Evolutionary conservation across 2,113 vertebrate species (phyloP).

Genomic region (Pipa parva): DNA sequence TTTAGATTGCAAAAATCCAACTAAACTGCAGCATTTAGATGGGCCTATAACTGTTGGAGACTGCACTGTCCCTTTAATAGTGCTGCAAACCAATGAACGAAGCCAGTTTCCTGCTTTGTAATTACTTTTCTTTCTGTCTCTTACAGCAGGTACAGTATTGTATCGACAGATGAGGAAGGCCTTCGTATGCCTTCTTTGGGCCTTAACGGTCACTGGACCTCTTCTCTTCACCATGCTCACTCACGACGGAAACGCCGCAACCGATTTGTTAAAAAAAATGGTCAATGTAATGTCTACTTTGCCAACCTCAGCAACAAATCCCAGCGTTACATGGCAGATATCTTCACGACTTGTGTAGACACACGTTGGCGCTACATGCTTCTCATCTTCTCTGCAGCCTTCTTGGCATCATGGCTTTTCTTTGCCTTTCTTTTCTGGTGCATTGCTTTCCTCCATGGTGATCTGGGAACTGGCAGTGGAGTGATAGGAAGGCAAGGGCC

Average conservation of each 20-base stretch:
- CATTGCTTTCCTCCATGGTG: constrained; percentile 84
- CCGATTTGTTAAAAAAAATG: constrained; percentile 97
- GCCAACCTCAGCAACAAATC: constrained; percentile 91
- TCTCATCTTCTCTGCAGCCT: constrained; percentile 82
- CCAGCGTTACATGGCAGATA: constrained; percentile 89
- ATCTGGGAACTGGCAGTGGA: constrained; percentile 63
- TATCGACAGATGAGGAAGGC: constrained; percentile 77
- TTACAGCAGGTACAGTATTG: constrained; percentile 73
- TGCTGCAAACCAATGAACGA: too few relatives aligned
- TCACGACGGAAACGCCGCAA: constrained; percentile 76
- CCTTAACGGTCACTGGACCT: constrained; percentile 63
- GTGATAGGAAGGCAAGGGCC: not conserved
- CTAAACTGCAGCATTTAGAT: too few relatives aligned
- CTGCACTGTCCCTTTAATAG: too few relatives aligned
- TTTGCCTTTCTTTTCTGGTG: constrained; percentile 90
- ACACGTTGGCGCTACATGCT: constrained; percentile 93
- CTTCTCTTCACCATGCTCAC: constrained; percentile 67
- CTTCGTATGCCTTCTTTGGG: constrained; percentile 68
- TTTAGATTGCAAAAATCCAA: too few relatives aligned
- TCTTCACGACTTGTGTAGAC: constrained; percentile 97
- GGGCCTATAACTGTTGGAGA: too few relatives aligned
- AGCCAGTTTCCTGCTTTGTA: not conserved
- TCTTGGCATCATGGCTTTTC: constrained; percentile 89
- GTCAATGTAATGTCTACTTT: constrained; percentile 92
- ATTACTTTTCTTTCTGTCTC: constrained; percentile 19